Evolutionary conservation across 2,888 invertebrate species (phyloP).

Genomic region (Chelonus formosanus): DNA sequence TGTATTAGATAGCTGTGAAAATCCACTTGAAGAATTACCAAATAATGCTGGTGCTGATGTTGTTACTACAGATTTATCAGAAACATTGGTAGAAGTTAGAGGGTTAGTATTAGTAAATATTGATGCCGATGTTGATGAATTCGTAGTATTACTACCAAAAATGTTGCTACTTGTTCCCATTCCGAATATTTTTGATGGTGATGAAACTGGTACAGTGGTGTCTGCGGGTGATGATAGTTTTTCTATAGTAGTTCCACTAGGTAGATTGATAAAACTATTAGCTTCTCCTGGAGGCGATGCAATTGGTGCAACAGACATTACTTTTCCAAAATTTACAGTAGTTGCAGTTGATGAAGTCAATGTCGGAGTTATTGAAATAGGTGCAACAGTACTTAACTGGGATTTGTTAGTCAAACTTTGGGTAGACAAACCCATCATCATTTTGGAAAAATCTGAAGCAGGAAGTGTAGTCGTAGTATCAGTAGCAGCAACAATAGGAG

Average conservation of each 20-base stretch:
- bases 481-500: no score
- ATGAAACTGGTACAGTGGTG: conserved; percentile 39
- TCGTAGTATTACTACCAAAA: conserved; percentile 32
- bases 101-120: not conserved
- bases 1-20: conserved; percentile 7
- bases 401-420: no score
- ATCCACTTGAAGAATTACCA: conserved; percentile 12
- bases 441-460: no score
- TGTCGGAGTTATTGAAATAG: conserved; percentile 23
- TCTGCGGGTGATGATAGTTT: conserved; percentile 16
- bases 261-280: conserved; percentile 7
- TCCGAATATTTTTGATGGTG: conserved; percentile 28
- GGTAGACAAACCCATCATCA: no score
- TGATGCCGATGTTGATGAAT: conserved; percentile 6
- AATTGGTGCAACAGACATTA: conserved; percentile 14
- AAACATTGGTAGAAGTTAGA: not conserved
- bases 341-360: conserved; percentile 27
- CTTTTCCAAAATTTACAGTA: conserved; percentile 34
- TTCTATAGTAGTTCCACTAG: conserved; percentile 27
- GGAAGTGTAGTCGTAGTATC: no score
- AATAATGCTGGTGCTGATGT: conserved; percentile 24
- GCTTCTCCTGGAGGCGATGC: conserved; percentile 25
- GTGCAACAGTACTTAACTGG: not conserved
- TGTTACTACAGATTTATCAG: not conserved
- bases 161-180: conserved; percentile 30